phyloP scores from a whole-genome alignment of 2,113 vertebrate species.

The Lagopus leucura region DNA sequence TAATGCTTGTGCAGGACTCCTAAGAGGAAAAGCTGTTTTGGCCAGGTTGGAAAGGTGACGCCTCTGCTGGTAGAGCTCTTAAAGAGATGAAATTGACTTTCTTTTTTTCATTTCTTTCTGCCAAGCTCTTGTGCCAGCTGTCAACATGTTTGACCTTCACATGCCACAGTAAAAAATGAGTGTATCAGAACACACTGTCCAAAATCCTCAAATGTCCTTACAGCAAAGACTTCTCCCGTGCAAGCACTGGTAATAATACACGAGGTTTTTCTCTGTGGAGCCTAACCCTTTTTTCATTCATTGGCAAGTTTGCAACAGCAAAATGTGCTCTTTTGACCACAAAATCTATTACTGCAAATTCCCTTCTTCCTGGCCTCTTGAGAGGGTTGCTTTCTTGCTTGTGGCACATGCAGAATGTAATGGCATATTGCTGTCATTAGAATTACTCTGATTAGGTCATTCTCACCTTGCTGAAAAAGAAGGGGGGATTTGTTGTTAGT shows the following conservation, averaged over 20 bases:
- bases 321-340: not conserved
- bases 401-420: not conserved
- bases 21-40: not conserved
- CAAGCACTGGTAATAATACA: not conserved
- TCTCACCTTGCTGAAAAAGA: conserved; percentile 26
- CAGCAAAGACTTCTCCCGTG: conserved; percentile 9
- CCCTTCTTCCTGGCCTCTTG: not conserved
- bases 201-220: conserved; percentile 13
- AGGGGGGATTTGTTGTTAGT: not conserved
- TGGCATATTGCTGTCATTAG: not conserved
- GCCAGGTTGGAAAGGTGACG: not conserved
- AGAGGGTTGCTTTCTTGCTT: not conserved
- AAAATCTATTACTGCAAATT: not conserved
- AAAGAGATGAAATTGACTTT: not conserved
- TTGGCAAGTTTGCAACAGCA: not conserved
- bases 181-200: not conserved
- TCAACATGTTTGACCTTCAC: conserved; percentile 23
- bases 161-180: not conserved
- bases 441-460: not conserved
- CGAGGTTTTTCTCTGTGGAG: not conserved
- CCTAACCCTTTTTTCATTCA: not conserved
- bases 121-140: not conserved
- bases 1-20: not conserved
- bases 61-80: not conserved
- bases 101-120: not conserved